Base-by-base conservation (phyloP, 30 jellyfish, hydroid and myxozoan species). In the Sanderia malayensis region DNA sequence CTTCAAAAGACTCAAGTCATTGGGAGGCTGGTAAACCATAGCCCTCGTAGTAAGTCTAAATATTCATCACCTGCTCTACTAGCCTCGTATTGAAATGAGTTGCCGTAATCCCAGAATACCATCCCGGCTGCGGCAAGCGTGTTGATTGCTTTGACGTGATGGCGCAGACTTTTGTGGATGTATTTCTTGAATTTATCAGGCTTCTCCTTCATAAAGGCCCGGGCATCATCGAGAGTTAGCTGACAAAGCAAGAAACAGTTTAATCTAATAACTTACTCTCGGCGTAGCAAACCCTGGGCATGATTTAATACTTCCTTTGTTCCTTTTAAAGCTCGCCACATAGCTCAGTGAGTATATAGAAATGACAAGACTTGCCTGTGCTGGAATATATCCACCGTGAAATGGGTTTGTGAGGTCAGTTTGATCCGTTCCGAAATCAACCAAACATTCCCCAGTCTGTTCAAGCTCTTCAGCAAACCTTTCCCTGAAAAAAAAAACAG, bases 21-120 rank as follows among this genome's bases (percentile, higher is more conserved):
- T n/a, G n/a, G n/a, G n/a, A n/a, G n/a, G n/a, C n/a, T n/a, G n/a
- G n/a, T n/a, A n/a, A n/a, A n/a, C n/a, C n/a, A n/a, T n/a, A n/a
- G n/a, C n/a, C n/a, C n/a, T n/a, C n/a, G n/a, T n/a, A n/a, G n/a
- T n/a, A n/a, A n/a, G n/a, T n/a, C n/a, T n/a, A n/a, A n/a, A n/a
- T n/a, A n/a, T n/a, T n/a, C 21, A 27, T 31, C 19, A 92, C 98
- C 98, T 41, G 98, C 98, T 67, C 82, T 27, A 15, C 82, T 64
- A 6, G 98, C 96, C 76, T 92, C 87, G 19, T 37, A 53, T 49
- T 85, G 89, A 31, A 92, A 85, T 15, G 95, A 89, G 49, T 92
- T 92, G 0, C 96, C 98, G 37, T 92, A 92, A 46, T 92, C 98
- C 98, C 98, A 92, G 71, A 92, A 92, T 31, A 68, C 71, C 98